phyloP scores from a whole-genome alignment of 2,888 invertebrate genomes.

The Cataglyphis rosenhaueri region DNA sequence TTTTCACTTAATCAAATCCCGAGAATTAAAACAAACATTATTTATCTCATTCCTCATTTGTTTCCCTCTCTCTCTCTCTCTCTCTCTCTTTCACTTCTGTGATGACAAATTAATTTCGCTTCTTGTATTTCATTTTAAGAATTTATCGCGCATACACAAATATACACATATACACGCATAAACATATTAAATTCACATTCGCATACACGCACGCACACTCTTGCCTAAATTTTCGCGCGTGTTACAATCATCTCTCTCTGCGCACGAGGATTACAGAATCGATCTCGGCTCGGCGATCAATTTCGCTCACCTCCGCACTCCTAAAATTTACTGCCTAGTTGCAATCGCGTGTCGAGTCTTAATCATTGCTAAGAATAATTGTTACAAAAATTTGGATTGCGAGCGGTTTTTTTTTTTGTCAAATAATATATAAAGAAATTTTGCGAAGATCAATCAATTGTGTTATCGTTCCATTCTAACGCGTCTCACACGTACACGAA shows the following conservation, averaged over 20 bases:
- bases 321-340: constrained; percentile 9
- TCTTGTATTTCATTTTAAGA: constrained; percentile 40
- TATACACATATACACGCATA: constrained; percentile 17
- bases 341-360: constrained; percentile 33
- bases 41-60: background rate
- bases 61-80: background rate
- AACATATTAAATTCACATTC: constrained; percentile 17
- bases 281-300: constrained; percentile 19
- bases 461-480: constrained; percentile 20
- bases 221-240: constrained; percentile 30
- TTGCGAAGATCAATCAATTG: constrained; percentile 22
- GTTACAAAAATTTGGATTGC: constrained; percentile 14
- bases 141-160: constrained; percentile 37
- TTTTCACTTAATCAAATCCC: constrained; percentile 22
- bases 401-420: background rate
- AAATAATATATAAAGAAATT: constrained; percentile 5
- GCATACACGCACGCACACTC: background rate
- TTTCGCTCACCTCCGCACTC: background rate
- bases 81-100: background rate
- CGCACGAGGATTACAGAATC: constrained; percentile 46
- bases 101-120: constrained; percentile 37
- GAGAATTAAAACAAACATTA: background rate
- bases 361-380: constrained; percentile 7
- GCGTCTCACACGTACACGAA: background rate
- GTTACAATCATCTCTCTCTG: constrained; percentile 46